phyloP scores from a whole-genome alignment of 2,797 vertebrate genomes.

The Anomalospiza imberbis region DNA sequence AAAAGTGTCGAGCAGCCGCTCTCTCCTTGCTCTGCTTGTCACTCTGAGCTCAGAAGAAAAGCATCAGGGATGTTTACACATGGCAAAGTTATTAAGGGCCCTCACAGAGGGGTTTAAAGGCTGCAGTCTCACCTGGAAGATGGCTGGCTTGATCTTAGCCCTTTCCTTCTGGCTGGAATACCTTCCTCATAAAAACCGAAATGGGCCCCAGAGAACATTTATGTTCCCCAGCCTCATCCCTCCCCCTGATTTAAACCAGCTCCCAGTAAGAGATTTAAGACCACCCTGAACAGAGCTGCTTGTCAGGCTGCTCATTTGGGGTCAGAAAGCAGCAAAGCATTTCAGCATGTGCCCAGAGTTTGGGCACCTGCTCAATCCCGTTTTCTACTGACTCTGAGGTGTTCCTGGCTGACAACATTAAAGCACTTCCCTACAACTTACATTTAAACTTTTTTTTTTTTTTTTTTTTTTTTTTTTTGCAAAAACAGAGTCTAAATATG shows the following conservation, averaged over 20 bases:
- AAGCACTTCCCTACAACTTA: background rate
- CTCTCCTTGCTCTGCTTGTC: background rate
- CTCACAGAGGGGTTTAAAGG: background rate
- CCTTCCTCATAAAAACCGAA: background rate
- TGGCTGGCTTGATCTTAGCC: slow-evolving; percentile 22
- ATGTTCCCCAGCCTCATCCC: slow-evolving; percentile 33
- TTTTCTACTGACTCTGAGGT: background rate
- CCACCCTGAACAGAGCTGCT: slow-evolving; percentile 27
- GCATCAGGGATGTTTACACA: slow-evolving; percentile 39
- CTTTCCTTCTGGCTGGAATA: slow-evolving; percentile 9
- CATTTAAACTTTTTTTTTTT: background rate
- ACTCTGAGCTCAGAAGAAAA: slow-evolving; percentile 55
- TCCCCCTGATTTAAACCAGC: slow-evolving; percentile 49
- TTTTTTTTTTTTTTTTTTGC: background rate
- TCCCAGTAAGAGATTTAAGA: slow-evolving; percentile 18
- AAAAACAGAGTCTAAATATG: background rate
- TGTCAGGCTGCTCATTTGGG: background rate
- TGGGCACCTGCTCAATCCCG: slow-evolving; percentile 26
- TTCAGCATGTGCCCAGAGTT: slow-evolving; percentile 1
- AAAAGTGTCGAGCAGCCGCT: background rate
- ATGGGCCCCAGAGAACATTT: slow-evolving; percentile 6
- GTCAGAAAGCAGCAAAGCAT: slow-evolving; percentile 40
- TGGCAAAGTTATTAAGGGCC: slow-evolving; percentile 43
- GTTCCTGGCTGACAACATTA: background rate
- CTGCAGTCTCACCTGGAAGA: slow-evolving; percentile 23